Percentiles rank a stretch among this genome's conserved stretches.
These are phyloP conservation scores for Mystacornis crossleyi DNA, from an alignment of 2,113 vertebrate species.

Conservation along the genomic window DNA sequence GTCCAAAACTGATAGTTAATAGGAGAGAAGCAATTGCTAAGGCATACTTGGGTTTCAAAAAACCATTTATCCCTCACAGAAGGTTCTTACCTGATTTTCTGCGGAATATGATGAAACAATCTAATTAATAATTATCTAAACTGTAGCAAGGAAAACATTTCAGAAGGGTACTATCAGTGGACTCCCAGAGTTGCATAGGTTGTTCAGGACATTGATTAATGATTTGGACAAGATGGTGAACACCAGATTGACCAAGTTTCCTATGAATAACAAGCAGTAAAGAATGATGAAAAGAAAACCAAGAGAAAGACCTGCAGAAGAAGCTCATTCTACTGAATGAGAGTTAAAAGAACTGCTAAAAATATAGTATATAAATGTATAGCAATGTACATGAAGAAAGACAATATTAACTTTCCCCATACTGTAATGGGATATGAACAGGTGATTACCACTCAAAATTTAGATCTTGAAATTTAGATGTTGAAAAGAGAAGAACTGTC, in stretches of 20 bases:
- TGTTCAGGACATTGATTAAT: not conserved
- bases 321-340: not conserved
- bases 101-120: not conserved
- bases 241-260: not conserved
- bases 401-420: not conserved
- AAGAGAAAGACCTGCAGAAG: not conserved
- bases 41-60: not conserved
- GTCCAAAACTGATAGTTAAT: not conserved
- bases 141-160: not conserved
- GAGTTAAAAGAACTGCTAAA: not conserved
- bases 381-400: not conserved
- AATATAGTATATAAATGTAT: not conserved
- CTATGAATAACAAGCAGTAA: not conserved
- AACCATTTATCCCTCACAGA: not conserved
- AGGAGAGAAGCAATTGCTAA: not conserved
- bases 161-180: not conserved
- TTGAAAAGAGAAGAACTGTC: not conserved
- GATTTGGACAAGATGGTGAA: not conserved
- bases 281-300: not conserved
- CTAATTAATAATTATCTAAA: not conserved
- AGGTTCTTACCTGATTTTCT: not conserved
- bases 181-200: not conserved
- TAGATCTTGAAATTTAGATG: not conserved
- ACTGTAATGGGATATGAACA: not conserved
- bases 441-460: not conserved